Evolutionary conservation across 2,797 vertebrate genomes (phyloP), one percentile per base, ranked within the genome.

Genomic region (Lacerta viridis): DNA sequence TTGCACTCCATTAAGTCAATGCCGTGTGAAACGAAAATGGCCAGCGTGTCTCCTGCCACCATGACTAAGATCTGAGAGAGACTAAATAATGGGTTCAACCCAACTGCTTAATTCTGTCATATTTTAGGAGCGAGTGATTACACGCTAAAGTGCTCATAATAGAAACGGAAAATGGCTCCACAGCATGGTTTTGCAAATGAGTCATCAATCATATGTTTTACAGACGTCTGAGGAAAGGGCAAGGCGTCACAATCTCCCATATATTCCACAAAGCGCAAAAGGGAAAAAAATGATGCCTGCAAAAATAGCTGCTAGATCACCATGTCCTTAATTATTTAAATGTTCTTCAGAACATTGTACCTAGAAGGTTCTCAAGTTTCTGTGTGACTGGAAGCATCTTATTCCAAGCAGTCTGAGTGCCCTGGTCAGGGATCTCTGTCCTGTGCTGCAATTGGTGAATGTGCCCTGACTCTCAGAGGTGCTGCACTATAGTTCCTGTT

Each of bases 81-180:
- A 74, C 79, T 79, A 84, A 84, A 79, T 79, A 46, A 25, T 8
- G 18, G 64, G 15, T 88, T 77, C 82, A 36, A 72, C 17, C 20
- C 23, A 80, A 55, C 64, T 43, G 18, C 29, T 61, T 43, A 43
- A 88, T 50, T 50, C 72, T 39, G 20, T 83, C 72, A 83, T 66
- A 83, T 88, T 83, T 77, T 76, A 76, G 61, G 79, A 84, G 39
- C 82, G 33, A 59, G 36, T 79, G 66, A 72, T 84, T 84, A 66
- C 39, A 72, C 11, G 66, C 20, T 43, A 74, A 84, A 88, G 17
- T 72, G 68, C 17, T 72, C 77, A 41, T 50, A 80, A 88, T n/a
- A 71, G 64, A 66, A 87, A 82, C 39, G 75, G 77, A 82, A 83
- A 88, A n/a, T 71, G 33, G 20, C 68, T 69, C 43, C 43, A 88